Percentiles rank a stretch among this genome's conserved stretches.
Evolutionary conservation across 2,888 invertebrate species (phyloP).

Genomic region (Eupeodes latifasciatus): DNA sequence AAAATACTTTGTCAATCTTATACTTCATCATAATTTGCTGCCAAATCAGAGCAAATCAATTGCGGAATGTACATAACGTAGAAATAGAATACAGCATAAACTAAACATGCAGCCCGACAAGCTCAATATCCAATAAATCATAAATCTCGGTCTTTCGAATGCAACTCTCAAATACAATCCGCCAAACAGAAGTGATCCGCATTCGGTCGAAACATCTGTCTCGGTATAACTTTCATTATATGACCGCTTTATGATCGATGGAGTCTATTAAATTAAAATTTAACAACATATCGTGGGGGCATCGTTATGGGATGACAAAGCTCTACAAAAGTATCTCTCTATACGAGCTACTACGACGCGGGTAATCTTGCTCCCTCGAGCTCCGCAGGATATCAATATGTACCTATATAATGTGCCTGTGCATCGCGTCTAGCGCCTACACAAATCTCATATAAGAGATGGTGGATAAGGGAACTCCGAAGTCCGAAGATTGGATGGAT

Average conservation of each 20-base stretch:
- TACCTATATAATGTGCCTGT: neutral
- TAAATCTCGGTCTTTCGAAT: slow-evolving; percentile 4
- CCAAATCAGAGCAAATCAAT: slow-evolving; percentile 51
- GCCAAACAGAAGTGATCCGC: slow-evolving; percentile 72
- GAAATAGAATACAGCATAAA: neutral
- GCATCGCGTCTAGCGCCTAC: slow-evolving; percentile 63
- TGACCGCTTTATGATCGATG: slow-evolving; percentile 71
- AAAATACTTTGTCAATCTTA: slow-evolving; percentile 35
- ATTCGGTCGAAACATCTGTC: slow-evolving; percentile 72
- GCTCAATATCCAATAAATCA: slow-evolving; percentile 48
- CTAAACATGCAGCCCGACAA: slow-evolving; percentile 34
- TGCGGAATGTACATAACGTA: slow-evolving; percentile 28
- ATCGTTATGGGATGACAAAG: slow-evolving; percentile 61
- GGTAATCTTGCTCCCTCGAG: neutral
- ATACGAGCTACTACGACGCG: too few species aligned
- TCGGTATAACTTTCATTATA: slow-evolving; percentile 38
- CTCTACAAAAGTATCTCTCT: slow-evolving; percentile 36
- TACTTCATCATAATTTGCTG: slow-evolving; percentile 41
- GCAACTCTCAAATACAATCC: slow-evolving; percentile 10
- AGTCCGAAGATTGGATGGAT: slow-evolving; percentile 31
- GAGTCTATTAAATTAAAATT: slow-evolving; percentile 74
- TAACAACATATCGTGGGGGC: slow-evolving; percentile 67
- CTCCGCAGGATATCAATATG: slow-evolving; percentile 43
- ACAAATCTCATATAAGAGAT: slow-evolving; percentile 27
- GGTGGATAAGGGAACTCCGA: slow-evolving; percentile 26